These are phyloP conservation scores for Pungitius pungitius DNA, from an alignment of 2,113 vertebrate species.

Conservation along the genomic window DNA sequence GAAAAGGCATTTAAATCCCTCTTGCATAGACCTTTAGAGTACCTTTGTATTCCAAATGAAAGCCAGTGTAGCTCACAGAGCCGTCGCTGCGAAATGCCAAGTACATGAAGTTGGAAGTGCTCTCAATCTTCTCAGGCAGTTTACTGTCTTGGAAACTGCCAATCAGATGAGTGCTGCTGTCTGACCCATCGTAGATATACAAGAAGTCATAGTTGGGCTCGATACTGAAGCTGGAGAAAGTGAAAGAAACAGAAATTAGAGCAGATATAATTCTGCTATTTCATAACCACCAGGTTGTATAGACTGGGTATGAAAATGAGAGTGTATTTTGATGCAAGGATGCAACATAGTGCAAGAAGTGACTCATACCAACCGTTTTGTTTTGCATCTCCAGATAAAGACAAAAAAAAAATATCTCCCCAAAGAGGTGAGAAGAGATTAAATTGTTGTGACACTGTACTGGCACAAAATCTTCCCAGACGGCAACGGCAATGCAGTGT, in stretches of 20 bases:
- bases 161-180: slow-evolving; percentile 91
- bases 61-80: slow-evolving; percentile 97
- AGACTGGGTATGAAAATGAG: slow-evolving; percentile 47
- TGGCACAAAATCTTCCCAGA: slow-evolving; percentile 72
- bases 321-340: slow-evolving; percentile 39
- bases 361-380: slow-evolving; percentile 67
- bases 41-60: slow-evolving; percentile 99
- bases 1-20: slow-evolving; percentile 24
- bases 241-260: slow-evolving; percentile 51
- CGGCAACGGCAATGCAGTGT: slow-evolving; percentile 65
- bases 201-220: slow-evolving; percentile 99
- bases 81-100: slow-evolving; percentile 97
- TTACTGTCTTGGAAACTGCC: slow-evolving; percentile 98
- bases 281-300: slow-evolving; percentile 44
- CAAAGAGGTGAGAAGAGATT: slow-evolving; percentile 72
- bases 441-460: slow-evolving; percentile 74
- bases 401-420: slow-evolving; percentile 61
- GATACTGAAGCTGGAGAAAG: slow-evolving; percentile 90
- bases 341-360: slow-evolving; percentile 42
- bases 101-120: slow-evolving; percentile 95
- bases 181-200: slow-evolving; percentile 94
- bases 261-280: slow-evolving; percentile 43
- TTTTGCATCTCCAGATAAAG: slow-evolving; percentile 71
- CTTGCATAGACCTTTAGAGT: slow-evolving; percentile 40
- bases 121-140: slow-evolving; percentile 96